Percentiles rank a stretch among this genome's conserved stretches.
Conservation (phyloP, 2,797 vertebrate genomes). For the Helostoma temminkii region DNA sequence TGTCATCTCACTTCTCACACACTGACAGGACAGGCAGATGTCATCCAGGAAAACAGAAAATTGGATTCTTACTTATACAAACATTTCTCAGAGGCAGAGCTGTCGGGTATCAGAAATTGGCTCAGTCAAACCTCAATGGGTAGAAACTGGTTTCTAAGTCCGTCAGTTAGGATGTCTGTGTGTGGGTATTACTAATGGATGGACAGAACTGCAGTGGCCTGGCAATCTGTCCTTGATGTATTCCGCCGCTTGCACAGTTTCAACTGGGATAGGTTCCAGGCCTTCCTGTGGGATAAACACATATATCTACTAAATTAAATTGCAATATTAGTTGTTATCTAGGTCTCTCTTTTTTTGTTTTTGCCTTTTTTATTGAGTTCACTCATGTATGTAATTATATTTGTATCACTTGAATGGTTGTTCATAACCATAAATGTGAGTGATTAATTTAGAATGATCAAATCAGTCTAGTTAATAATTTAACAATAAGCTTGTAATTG, state of each 20-base stretch:
- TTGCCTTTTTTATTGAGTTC: background rate
- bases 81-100: slow-evolving; percentile 47
- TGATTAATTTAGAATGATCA: too few species aligned
- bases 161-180: slow-evolving; percentile 25
- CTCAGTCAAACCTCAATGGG: slow-evolving; percentile 39
- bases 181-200: background rate
- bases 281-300: background rate
- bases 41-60: slow-evolving; percentile 53
- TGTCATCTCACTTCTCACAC: slow-evolving; percentile 37
- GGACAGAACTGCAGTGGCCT: background rate
- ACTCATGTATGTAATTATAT: too few species aligned
- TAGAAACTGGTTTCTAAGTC: slow-evolving; percentile 30
- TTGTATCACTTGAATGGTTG: background rate
- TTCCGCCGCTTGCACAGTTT: background rate
- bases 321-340: background rate
- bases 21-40: slow-evolving; percentile 31
- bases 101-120: slow-evolving; percentile 45
- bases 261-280: background rate
- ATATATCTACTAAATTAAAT: background rate
- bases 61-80: slow-evolving; percentile 43
- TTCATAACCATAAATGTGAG: too few species aligned
- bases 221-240: background rate
- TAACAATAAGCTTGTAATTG: too few species aligned
- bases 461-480: too few species aligned
- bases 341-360: too few species aligned